Percentiles rank a stretch among this genome's conserved stretches.
phyloP scores from a whole-genome alignment of 2,797 vertebrate genomes.

The Coregonus ussuriensis region DNA sequence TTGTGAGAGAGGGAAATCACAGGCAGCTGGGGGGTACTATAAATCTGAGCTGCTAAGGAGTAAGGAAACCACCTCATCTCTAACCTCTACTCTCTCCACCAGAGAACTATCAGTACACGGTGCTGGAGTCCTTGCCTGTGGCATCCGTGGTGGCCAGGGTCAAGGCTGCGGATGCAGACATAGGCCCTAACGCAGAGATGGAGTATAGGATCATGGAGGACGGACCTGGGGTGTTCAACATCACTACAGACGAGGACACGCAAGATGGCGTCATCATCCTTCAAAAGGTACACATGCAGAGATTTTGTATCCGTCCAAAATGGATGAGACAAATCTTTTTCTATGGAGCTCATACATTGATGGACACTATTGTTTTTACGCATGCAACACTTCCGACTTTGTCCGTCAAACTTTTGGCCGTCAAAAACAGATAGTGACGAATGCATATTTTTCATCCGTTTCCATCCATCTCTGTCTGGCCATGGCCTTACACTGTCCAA shows the following conservation, averaged over 20 bases:
- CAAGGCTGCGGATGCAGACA: conserved; percentile 90
- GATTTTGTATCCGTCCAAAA: no score
- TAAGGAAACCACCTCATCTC: background rate
- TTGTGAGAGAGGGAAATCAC: background rate
- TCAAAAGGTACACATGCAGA: conserved; percentile 78
- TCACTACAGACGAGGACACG: conserved; percentile 89
- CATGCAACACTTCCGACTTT: no score
- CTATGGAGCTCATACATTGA: no score
- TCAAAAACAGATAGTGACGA: no score
- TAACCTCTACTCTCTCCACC: conserved; percentile 46
- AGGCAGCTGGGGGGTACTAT: background rate
- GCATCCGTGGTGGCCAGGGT: conserved; percentile 89
- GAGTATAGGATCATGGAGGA: conserved; percentile 94
- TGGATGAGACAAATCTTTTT: no score
- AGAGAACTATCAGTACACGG: conserved; percentile 92
- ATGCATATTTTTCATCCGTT: no score
- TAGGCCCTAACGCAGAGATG: conserved; percentile 92
- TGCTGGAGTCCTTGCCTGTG: conserved; percentile 87
- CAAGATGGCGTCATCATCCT: conserved; percentile 92
- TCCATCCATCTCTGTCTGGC: no score
- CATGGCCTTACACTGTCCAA: no score
- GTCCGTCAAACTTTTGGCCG: no score
- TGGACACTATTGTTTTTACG: no score
- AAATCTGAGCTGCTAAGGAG: no score
- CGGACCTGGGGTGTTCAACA: conserved; percentile 85